Evolutionary conservation across 2,113 vertebrate species (phyloP).

Genomic region (Crotalus viridis): DNA sequence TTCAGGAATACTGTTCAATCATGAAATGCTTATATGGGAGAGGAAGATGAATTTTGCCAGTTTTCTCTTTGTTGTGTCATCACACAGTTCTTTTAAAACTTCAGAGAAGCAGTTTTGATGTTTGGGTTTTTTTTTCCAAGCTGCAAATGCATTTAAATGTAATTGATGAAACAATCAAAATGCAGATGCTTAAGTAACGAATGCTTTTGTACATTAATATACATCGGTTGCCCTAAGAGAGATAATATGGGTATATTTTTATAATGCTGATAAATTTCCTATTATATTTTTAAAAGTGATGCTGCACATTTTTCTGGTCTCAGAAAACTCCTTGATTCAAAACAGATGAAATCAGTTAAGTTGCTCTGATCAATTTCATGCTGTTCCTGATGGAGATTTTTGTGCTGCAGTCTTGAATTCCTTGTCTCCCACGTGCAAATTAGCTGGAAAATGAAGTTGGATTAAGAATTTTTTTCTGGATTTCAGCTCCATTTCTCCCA

Average conservation of each 20-base stretch:
- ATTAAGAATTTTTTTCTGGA: background rate
- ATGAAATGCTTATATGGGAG: background rate
- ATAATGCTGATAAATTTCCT: background rate
- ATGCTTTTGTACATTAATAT: background rate
- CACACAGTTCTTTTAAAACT: background rate
- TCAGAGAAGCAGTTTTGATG: background rate
- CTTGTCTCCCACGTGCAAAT: background rate
- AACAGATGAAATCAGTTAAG: background rate
- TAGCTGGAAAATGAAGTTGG: background rate
- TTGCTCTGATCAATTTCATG: background rate
- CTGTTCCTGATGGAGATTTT: background rate
- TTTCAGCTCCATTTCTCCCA: background rate
- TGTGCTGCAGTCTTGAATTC: background rate
- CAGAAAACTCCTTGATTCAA: background rate
- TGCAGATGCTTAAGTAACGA: background rate
- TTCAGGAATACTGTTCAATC: background rate
- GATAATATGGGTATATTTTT: background rate
- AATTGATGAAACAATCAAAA: background rate
- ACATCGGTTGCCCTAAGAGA: background rate
- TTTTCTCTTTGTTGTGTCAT: background rate
- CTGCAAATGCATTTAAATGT: background rate
- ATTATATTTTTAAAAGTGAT: background rate
- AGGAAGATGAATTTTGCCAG: background rate
- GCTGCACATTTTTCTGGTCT: background rate
- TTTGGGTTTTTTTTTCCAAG: background rate